Percentiles rank a stretch among this genome's conserved stretches.
Conservation (phyloP, 2,797 vertebrate genomes). For the Gypaetus barbatus region DNA sequence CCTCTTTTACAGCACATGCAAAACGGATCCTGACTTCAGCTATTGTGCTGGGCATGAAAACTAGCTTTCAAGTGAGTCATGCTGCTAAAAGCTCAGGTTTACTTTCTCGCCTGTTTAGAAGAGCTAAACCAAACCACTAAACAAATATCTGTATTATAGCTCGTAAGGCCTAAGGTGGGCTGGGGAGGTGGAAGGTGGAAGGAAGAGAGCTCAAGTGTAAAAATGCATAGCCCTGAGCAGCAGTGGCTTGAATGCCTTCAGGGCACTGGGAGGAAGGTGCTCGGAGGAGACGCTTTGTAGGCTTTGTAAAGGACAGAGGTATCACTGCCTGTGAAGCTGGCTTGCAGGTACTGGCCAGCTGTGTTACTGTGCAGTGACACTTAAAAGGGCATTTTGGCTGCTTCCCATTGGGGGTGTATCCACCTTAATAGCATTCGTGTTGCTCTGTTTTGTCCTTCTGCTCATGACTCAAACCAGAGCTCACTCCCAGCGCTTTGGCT, state of each 20-base stretch:
- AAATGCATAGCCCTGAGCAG: not conserved
- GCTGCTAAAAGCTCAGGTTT: not conserved
- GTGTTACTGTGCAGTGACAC: not conserved
- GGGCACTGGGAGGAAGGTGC: not conserved
- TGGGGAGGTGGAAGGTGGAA: not conserved
- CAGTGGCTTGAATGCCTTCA: not conserved
- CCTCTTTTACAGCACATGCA: not conserved
- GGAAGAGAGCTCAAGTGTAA: not conserved
- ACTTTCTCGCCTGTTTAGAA: not conserved
- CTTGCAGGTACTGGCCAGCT: not conserved
- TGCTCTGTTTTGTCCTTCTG: not conserved
- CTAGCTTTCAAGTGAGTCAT: not conserved
- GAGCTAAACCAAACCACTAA: not conserved
- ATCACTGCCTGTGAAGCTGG: not conserved
- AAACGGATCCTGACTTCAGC: not conserved
- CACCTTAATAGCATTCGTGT: not conserved
- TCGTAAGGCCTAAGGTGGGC: not conserved
- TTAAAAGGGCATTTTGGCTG: not conserved
- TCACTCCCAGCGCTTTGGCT: not conserved
- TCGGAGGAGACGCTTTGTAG: not conserved
- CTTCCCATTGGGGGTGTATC: accelerated
- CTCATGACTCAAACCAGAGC: not conserved
- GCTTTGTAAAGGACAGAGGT: not conserved
- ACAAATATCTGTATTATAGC: not conserved
- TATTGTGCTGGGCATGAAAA: not conserved